Evolutionary conservation across 2,888 invertebrate genomes (phyloP), one percentile per base, ranked within the genome.

Genomic region (Euplagia quadripunctaria): DNA sequence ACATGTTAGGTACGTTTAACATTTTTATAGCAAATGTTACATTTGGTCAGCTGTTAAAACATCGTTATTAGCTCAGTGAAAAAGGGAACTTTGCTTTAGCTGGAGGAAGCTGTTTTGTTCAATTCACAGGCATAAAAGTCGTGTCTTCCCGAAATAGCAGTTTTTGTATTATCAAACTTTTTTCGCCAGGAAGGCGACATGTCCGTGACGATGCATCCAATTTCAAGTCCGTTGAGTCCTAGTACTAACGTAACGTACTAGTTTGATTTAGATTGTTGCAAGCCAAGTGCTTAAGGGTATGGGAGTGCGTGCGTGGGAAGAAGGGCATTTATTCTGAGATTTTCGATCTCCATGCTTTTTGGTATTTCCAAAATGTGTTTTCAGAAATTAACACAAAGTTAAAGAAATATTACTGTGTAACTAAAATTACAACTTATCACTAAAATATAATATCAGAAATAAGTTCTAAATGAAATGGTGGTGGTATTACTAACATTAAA

Each of bases 401-500:
- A 61, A 31, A 12, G 61, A 31, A 0, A 11, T 61, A 14, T 14
- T 31, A 58, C 12, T 20, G 12, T 20, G 61, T 61, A 61, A 20
- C 31, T 61, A 61, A 61, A 31, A 31, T 61, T 31, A 20, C 20
- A 11, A 31, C 31, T 2, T 31, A 1, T 31, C 31, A 31, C 31
- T 1, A 31, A 31, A 31, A 20, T 0, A 42, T 20, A n/a, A 42
- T 17, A 43, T 55, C 8, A 70, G 9, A 51, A 64, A 70, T 42
- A 3, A 20, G 12, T 66, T 12, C 31, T 42, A 49, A 46, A 67
- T 64, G 9, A 61, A 63, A 66, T 75, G 85, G 83, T 82, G 83
- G 61, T 68, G 85, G 81, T 64, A 11, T 51, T 64, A 70, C 52
- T 41, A 67, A 68, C 55, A 63, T 43, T 42, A 20, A 41, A 64